Conservation (phyloP, 2,888 invertebrate species). For the Iphiclides podalirius region DNA sequence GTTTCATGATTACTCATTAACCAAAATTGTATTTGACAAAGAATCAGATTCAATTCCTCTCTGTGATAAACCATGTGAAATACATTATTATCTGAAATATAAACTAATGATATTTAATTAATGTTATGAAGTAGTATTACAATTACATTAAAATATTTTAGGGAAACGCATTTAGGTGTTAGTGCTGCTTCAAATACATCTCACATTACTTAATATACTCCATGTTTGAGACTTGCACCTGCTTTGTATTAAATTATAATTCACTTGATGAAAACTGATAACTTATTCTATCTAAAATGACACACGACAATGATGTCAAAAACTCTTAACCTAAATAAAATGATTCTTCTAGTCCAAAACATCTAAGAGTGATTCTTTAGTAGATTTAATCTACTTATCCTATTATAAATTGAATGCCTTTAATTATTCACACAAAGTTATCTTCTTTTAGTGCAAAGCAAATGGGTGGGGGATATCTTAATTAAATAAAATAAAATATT, state of each 20-base stretch:
- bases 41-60: constrained; percentile 67
- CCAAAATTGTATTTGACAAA: constrained; percentile 42
- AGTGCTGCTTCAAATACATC: constrained; percentile 40
- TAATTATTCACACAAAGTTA: constrained; percentile 47
- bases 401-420: constrained; percentile 28
- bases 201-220: constrained; percentile 36
- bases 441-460: constrained; percentile 42
- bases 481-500: constrained; percentile 38
- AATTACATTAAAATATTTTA: constrained; percentile 31
- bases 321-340: constrained; percentile 54
- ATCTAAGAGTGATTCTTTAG: constrained; percentile 34
- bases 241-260: constrained; percentile 39
- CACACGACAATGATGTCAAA: constrained; percentile 41
- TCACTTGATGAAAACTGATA: constrained; percentile 38
- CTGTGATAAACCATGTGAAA: constrained; percentile 43
- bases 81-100: constrained; percentile 34
- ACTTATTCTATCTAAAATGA: constrained; percentile 37
- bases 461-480: constrained; percentile 48
- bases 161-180: constrained; percentile 36
- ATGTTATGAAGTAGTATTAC: constrained; percentile 34
- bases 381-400: constrained; percentile 68
- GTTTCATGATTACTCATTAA: constrained; percentile 54
- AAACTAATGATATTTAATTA: constrained; percentile 34
- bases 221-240: constrained; percentile 68
- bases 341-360: constrained; percentile 49